Evolutionary conservation across 2,888 invertebrate species (phyloP), one percentile per base, ranked within the genome.

Genomic region (Cynaeus angustus): DNA sequence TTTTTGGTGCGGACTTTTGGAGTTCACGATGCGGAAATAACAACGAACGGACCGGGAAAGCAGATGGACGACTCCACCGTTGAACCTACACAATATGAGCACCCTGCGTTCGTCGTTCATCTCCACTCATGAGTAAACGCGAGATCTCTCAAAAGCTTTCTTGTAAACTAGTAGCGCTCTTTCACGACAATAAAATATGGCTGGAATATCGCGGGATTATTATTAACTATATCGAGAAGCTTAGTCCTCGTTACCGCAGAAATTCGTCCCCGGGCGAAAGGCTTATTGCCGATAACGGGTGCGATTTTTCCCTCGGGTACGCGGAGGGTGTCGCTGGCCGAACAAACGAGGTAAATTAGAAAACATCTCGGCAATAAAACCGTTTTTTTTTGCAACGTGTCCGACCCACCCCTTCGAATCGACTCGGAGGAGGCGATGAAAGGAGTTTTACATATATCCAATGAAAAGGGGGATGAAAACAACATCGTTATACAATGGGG

Each of bases 401-500:
- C 66, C 28, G 46, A 65, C 38, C 43, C 69, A 38, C 30, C 59
- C 58, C 58, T 41, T 30, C 52, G 10, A 3, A 33, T n/a, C 46
- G 28, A 33, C 14, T 12, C 46, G 37, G 33, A 33, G 58, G 10
- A 52, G 58, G 50, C 66, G 38, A 37, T 61, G 67, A 69, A 70
- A 72, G 68, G 69, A 76, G 73, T 79, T 82, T 83, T 82, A 80
- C 83, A 83, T 83, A 81, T 79, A 80, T 78, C 79, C 78, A 77
- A 78, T 78, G 77, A 77, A 78, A 79, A 77, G 81, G 78, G 79
- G 67, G 81, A 80, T 81, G 84, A 84, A 84, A 84, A 84, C 83
- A 84, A 83, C 83, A 82, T 84, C 84, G 83, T 84, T 84, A 84
- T 83, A 84, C 83, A 83, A 81, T 81, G 80, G 77, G 81, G 83